Evolutionary conservation across 2,113 vertebrate genomes (phyloP).

Genomic region (Acrocephalus kingi): DNA sequence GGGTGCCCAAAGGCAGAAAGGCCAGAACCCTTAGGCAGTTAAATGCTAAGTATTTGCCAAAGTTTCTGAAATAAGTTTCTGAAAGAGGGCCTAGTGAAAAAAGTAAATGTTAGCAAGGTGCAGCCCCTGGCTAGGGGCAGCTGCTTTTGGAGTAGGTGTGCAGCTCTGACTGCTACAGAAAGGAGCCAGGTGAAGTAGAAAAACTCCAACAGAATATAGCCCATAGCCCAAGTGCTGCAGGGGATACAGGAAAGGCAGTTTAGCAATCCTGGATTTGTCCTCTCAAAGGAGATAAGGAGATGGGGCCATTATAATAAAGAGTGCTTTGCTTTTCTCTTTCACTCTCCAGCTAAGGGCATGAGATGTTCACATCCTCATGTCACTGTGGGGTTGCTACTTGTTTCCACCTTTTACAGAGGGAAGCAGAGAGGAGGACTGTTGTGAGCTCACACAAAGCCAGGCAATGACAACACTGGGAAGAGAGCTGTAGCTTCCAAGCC

Average conservation of each 20-base stretch:
- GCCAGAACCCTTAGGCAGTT: neutral
- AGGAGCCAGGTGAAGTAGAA: neutral
- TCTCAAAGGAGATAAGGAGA: neutral
- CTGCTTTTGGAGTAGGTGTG: neutral
- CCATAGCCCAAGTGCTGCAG: neutral
- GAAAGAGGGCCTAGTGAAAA: neutral
- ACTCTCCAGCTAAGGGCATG: neutral
- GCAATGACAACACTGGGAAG: neutral
- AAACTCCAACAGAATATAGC: neutral
- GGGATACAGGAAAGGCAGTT: neutral
- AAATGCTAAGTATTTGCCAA: neutral
- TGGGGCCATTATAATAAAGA: neutral
- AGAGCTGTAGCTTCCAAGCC: neutral
- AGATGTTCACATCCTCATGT: neutral
- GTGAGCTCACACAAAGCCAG: neutral
- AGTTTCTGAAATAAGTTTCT: neutral
- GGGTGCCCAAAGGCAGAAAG: neutral
- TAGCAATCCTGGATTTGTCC: neutral
- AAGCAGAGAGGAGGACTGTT: neutral
- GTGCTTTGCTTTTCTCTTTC: neutral
- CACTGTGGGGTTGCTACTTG: neutral
- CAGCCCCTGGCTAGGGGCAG: neutral
- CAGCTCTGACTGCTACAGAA: neutral
- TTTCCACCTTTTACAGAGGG: neutral
- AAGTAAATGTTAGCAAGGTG: neutral